Conservation (phyloP, 2,113 vertebrate genomes). For the Microcebus griseorufus region DNA sequence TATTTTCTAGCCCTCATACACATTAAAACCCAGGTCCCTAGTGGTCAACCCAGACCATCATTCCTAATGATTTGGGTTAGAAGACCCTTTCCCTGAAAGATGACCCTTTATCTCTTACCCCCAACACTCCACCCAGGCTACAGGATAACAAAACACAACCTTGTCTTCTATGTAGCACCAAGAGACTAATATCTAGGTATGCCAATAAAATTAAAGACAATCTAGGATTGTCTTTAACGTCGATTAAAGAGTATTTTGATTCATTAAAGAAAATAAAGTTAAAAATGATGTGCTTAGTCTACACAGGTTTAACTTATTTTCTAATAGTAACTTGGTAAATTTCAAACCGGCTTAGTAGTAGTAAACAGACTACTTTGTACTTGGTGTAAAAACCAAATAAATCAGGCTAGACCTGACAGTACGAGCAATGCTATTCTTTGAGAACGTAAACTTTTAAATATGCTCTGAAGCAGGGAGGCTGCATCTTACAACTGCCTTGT, state of each 20-base stretch:
- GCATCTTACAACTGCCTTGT: neutral
- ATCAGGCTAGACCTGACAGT: slow-evolving; percentile 18
- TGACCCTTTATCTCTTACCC: neutral
- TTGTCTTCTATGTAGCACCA: neutral
- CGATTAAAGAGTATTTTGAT: neutral
- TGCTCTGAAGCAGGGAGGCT: slow-evolving; percentile 75
- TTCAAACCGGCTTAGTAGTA: neutral
- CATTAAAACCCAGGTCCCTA: neutral
- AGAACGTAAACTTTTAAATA: slow-evolving; percentile 84
- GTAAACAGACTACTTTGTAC: neutral
- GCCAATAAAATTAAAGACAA: too few relatives aligned
- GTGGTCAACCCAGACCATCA: neutral
- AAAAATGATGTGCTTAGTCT: neutral
- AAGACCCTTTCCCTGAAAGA: neutral
- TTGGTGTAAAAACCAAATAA: neutral
- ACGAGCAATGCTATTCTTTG: slow-evolving; percentile 66
- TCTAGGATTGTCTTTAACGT: neutral
- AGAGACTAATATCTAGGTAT: neutral
- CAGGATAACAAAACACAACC: too few relatives aligned
- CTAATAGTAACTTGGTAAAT: neutral
- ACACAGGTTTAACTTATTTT: neutral
- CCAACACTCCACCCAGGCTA: neutral
- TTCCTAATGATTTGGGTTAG: neutral
- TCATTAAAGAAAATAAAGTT: neutral
- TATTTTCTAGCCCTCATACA: neutral